Evolutionary conservation across 2,888 invertebrate species (phyloP), one percentile per base, ranked within the genome.

Genomic region (Chrysolina oricalcia): DNA sequence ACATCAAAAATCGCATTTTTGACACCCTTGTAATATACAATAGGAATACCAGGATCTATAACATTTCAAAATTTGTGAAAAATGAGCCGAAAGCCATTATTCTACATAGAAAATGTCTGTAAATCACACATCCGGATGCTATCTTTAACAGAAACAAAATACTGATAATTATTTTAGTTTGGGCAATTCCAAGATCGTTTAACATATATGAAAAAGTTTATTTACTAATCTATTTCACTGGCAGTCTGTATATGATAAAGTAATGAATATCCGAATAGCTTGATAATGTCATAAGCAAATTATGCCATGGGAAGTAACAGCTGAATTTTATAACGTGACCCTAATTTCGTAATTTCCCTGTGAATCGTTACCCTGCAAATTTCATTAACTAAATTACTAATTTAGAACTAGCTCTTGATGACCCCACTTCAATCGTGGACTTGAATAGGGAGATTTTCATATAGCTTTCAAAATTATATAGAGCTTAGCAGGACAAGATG

Each of bases 341-440:
- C n/a, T 59, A 59, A 59, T 59, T 59, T 59, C 59, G 59, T 35
- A 35, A 59, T 59, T 59, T 59, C 35, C 59, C 8, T 59, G 59
- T 59, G 27, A 23, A 59, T 35, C 27, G 59, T n/a, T 59, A n/a
- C 59, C 59, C 59, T 59, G 59, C 59, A 27, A 59, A 59, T 59
- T 59, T 59, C 59, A 59, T 59, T 59, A 59, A 59, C 59, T 11
- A 15, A 59, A 59, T 59, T 23, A 59, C 59, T n/a, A 59, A 59
- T 27, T 59, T 59, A 59, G 27, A 35, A 11, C n/a, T 27, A 59
- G 59, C 59, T n/a, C n/a, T 23, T 59, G 35, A 59, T 59, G 27
- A 59, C 59, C 21, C 21, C n/a, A 56, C 23, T 56, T 56, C 13
- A 50, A 50, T 50, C 48, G 48, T 10, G 43, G 5, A 43, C 3